Conservation (phyloP, 2,797 vertebrate species). For the Hemibagrus guttatus region DNA sequence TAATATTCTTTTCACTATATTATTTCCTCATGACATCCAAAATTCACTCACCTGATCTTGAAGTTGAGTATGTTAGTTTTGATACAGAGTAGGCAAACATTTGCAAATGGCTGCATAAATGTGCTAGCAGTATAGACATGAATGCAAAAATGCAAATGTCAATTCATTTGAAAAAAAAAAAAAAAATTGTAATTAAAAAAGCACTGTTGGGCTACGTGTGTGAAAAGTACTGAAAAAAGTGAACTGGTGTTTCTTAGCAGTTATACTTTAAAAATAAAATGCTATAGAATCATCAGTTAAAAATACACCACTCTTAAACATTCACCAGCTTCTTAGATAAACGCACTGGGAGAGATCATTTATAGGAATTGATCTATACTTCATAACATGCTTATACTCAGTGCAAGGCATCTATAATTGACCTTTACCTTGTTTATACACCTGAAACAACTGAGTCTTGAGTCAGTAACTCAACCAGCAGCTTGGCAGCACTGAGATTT, state of each 20-base stretch:
- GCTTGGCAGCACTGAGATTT: background rate
- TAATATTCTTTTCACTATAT: background rate
- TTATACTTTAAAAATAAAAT: background rate
- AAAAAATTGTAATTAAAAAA: background rate
- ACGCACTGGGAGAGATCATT: background rate
- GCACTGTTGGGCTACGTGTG: background rate
- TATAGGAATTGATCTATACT: background rate
- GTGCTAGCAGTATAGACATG: background rate
- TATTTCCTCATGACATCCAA: background rate
- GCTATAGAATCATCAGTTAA: background rate
- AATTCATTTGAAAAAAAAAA: background rate
- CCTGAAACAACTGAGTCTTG: background rate
- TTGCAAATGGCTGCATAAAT: background rate
- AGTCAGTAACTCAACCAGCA: background rate
- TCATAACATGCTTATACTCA: background rate
- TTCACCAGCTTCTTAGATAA: background rate
- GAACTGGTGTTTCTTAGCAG: background rate
- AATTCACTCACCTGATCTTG: background rate
- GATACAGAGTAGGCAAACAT: background rate
- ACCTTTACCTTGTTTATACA: background rate
- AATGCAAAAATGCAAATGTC: background rate
- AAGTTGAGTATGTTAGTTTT: background rate
- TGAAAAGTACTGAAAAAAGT: background rate
- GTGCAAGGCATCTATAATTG: background rate
- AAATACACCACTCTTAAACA: background rate